Evolutionary conservation across 2,888 invertebrate genomes (phyloP), one percentile per base, ranked within the genome.

Genomic region (Polydrusus tereticollis): DNA sequence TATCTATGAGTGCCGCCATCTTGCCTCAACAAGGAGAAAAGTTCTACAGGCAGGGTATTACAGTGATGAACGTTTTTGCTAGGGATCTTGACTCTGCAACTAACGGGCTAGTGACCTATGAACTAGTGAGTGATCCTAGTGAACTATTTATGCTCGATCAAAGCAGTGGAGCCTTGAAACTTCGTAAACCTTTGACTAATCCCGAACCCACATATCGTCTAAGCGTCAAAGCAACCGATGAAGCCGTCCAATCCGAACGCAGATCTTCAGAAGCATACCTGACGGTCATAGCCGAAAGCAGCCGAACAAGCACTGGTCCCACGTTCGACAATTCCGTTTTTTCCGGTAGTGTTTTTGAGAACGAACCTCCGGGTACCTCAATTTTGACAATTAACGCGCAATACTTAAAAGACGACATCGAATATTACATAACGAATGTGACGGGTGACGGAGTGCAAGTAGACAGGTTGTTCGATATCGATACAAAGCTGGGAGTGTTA

Each of bases 71-170:
- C 75, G 10, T 87, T 90, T 87, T 90, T 73, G 98, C 98, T 2
- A 89, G 92, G 64, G 98, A 98, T 85, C 88, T 93, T 57, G 98
- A 98, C 85, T 94, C 94, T 1, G 95, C 95, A 76, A 94, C 94
- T 18, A 98, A 98, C 85, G 97, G 97, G 16, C 86, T 94, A 75
- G 96, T 98, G 20, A 95, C 96, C 1, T 97, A 97, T 84, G 96
- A 96, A 85, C 87, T 97, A 67, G 90, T 94, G 18, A 91, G 91
- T 75, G 94, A 93, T 21, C 92, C 92, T 79, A 89, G 89, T 76
- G 94, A 95, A 76, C 86, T 94, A 74, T 96, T 97, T 83, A 89
- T 90, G 73, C 86, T 97, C 68, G 93, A 97, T 83, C 90, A 96
- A 65, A 93, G 91, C 80, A 92, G 92, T 12, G 96, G 96, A 5